phyloP scores from a whole-genome alignment of 2,888 invertebrate species.

The Morpho achilles region DNA sequence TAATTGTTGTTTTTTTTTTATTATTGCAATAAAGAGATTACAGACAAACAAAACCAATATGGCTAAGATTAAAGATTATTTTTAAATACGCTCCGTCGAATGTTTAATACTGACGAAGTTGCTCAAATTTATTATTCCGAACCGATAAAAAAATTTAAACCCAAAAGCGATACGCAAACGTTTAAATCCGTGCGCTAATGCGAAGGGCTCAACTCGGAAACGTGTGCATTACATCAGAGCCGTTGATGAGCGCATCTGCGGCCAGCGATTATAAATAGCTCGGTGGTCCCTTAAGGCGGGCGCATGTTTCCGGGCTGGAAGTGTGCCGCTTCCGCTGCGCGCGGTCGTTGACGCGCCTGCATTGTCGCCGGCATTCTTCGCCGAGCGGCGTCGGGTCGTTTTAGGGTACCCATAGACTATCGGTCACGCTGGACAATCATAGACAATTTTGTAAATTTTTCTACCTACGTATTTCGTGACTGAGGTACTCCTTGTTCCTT shows the following conservation, averaged over 20 bases:
- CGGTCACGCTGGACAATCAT: not conserved
- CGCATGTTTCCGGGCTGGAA: conserved; percentile 77
- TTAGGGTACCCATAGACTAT: not conserved
- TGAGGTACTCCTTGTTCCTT: no score
- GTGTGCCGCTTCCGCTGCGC: conserved; percentile 75
- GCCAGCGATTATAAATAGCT: conserved; percentile 67
- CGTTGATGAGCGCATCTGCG: conserved; percentile 34
- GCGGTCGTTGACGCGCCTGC: conserved; percentile 74
- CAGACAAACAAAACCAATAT: no score
- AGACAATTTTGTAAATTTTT: not conserved
- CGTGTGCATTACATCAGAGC: conserved; percentile 58
- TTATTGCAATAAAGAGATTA: no score
- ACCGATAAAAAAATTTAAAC: not conserved
- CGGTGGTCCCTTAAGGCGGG: conserved; percentile 72
- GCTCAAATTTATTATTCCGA: no score
- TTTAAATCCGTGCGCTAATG: conserved; percentile 6
- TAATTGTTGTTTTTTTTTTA: no score
- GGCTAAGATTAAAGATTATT: no score
- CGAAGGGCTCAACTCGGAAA: conserved; percentile 47
- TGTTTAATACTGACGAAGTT: no score
- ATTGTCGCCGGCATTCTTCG: conserved; percentile 72
- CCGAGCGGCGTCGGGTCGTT: conserved; percentile 52
- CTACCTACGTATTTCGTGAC: no score
- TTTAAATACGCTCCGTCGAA: no score
- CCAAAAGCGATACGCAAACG: not conserved